Evolutionary conservation across 2,113 vertebrate genomes (phyloP), one percentile per base, ranked within the genome.

Genomic region (Athene cunicularia): DNA sequence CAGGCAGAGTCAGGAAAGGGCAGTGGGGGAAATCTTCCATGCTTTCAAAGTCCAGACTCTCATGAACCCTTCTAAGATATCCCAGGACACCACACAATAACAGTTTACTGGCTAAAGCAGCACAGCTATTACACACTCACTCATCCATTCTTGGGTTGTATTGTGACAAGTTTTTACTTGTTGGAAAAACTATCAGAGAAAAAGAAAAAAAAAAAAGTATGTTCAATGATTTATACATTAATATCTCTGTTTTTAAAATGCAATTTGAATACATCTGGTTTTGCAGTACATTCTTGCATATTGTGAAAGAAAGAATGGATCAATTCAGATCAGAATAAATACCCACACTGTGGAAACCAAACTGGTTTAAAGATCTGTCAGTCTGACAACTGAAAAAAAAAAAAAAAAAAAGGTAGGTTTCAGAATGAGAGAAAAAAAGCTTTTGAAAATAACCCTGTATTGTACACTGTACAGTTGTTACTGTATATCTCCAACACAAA

Each of bases 71-170:
- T 32, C 32, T 67, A 32, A 35, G 28, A n/a, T 43, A 52, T 16
- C 17, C 23, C 39, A 64, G 50, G 37, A 66, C 58, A 66, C 5
- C 41, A 47, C 0, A 0, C 11, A 45, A 24, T 13, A 55, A 27
- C 18, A 50, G 19, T 45, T 37, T 4, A 62, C 43, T 33, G n/a
- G 33, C 12, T 53, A 53, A 47, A 80, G 22, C n/a, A 63, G 43
- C 12, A 27, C 4, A 52, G 37, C 20, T 37, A 5, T 37, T 60
- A 39, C 20, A 37, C 0, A 0, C 21, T 49, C 4, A 33, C 22
- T 39, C 20, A 21, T 4, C n/a, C 27, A 26, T 8, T 6, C 23
- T 49, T 27, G 6, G 8, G 16, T 9, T 59, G 27, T 39, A 14
- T 5, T 47, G 6, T 41, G 71, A 45, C 5, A 58, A 37, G n/a